phyloP scores from a whole-genome alignment of 2,888 invertebrate genomes.

The Clivina fossor region DNA sequence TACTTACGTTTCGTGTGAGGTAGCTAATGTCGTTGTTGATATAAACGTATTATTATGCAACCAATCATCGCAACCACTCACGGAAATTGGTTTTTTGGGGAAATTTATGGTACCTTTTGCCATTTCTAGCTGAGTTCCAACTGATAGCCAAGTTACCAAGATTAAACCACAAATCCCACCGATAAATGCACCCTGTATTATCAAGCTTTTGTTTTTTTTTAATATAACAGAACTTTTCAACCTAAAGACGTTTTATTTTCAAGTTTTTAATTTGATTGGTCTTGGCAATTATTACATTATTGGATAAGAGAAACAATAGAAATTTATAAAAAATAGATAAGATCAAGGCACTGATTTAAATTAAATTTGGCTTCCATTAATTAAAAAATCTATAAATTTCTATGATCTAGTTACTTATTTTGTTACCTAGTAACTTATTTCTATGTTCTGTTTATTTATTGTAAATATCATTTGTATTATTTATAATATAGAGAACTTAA shows the following conservation, averaged over 20 bases:
- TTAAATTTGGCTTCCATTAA: no score
- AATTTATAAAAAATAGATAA: no score
- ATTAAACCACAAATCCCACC: constrained; percentile 64
- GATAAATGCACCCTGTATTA: constrained; percentile 62
- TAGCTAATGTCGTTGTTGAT: constrained; percentile 33
- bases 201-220: background rate
- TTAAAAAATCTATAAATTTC: no score
- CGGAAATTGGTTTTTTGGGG: constrained; percentile 63
- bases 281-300: no score
- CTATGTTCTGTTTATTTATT: no score
- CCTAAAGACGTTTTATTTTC: background rate
- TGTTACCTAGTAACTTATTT: no score
- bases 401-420: no score
- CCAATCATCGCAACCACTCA: constrained; percentile 58
- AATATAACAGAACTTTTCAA: background rate
- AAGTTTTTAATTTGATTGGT: no score
- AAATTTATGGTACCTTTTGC: constrained; percentile 63
- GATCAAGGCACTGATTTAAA: no score
- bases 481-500: no score
- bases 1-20: constrained; percentile 19
- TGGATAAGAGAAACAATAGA: no score
- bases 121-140: constrained; percentile 70
- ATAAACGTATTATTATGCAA: constrained; percentile 37
- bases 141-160: constrained; percentile 68
- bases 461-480: no score